These are phyloP conservation scores for Polypedilum pembai DNA, from an alignment of 1,140 invertebrate genomes.

Conservation along the genomic window DNA sequence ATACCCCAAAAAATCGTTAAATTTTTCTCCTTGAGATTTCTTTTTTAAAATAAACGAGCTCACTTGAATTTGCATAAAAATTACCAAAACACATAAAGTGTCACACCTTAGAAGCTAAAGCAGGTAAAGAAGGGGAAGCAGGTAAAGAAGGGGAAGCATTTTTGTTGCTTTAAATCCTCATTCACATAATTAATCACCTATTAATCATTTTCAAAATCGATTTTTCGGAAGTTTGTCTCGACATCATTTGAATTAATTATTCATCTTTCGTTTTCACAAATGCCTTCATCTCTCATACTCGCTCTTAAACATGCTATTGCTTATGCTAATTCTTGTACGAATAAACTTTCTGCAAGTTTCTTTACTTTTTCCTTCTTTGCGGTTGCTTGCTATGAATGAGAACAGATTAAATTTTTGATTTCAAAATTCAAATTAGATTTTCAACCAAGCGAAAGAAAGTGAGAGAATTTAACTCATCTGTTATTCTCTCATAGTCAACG, in stretches of 20 bases:
- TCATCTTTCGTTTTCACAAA: not conserved
- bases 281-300: not conserved
- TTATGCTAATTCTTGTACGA: not conserved
- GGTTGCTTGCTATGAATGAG: not conserved
- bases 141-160: not conserved
- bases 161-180: not conserved
- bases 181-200: not conserved
- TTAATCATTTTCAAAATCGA: not conserved
- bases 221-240: slow-evolving; percentile 8
- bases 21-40: slow-evolving; percentile 8
- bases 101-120: not conserved
- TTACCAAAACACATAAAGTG: not conserved
- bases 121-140: too few relatives aligned
- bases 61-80: slow-evolving; percentile 6
- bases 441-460: not conserved
- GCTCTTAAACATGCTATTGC: not conserved
- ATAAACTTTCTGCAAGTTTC: not conserved
- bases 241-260: not conserved
- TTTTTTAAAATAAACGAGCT: not conserved
- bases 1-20: not conserved
- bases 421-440: not conserved
- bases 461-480: not conserved
- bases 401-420: not conserved
- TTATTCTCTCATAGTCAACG: not conserved
- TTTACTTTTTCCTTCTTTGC: not conserved